A percentile compares a stretch with the other conserved stretches of the same genome.
Conservation (phyloP, 2,888 invertebrate genomes). For the Acanthococcus lagerstroemiae region DNA sequence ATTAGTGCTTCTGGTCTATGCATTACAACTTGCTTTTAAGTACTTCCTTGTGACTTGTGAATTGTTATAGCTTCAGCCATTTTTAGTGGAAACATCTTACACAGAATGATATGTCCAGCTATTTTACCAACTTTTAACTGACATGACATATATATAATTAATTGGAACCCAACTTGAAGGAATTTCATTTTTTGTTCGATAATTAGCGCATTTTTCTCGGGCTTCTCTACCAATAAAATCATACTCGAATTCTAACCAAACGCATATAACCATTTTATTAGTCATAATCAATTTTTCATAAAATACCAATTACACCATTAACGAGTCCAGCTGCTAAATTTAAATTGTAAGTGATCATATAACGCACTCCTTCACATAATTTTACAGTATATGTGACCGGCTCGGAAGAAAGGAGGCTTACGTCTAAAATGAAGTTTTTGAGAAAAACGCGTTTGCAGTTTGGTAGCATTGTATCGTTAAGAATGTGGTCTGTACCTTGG, state of each 20-base stretch:
- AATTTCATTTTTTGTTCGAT: neutral
- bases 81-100: neutral
- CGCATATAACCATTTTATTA: neutral
- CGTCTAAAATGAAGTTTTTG: too few relatives aligned
- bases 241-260: neutral
- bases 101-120: neutral
- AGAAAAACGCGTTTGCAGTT: too few relatives aligned
- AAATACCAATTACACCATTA: neutral
- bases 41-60: neutral
- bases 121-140: neutral
- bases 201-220: neutral
- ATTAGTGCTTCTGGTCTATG: neutral
- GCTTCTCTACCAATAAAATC: neutral
- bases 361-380: neutral
- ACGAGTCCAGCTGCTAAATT: neutral
- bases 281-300: neutral
- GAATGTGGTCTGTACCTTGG: too few relatives aligned
- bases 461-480: too few relatives aligned
- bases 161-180: neutral
- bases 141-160: neutral
- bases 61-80: neutral
- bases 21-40: neutral
- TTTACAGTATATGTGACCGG: neutral
- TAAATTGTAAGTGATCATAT: neutral
- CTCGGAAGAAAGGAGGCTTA: too few relatives aligned